Evolutionary conservation across 2,888 invertebrate species (phyloP).

Genomic region (Parnassius orleans): DNA sequence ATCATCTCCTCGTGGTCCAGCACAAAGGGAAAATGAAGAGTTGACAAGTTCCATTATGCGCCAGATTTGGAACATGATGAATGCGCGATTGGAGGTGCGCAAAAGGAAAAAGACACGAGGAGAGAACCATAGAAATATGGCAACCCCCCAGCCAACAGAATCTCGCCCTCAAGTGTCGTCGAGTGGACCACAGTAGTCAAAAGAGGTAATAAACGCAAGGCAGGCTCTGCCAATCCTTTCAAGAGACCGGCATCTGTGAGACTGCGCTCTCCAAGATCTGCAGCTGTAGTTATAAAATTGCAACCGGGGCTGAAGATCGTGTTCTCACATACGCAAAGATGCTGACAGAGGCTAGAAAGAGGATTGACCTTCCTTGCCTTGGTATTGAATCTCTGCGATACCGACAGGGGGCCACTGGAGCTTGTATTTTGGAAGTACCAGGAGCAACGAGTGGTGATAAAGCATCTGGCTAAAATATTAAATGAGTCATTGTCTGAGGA

Average conservation of each 20-base stretch:
- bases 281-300: slow-evolving; percentile 29
- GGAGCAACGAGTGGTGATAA: slow-evolving; percentile 12
- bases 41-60: too few species aligned
- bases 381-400: neutral
- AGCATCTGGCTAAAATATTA: slow-evolving; percentile 27
- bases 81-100: too few species aligned
- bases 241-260: neutral
- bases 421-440: slow-evolving; percentile 25
- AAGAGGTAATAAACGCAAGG: too few species aligned
- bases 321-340: slow-evolving; percentile 23
- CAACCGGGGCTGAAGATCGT: slow-evolving; percentile 21
- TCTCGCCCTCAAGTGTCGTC: too few species aligned
- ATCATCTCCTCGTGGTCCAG: too few species aligned
- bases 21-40: too few species aligned
- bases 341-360: slow-evolving; percentile 16
- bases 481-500: slow-evolving; percentile 7
- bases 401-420: slow-evolving; percentile 26
- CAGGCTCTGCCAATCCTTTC: too few species aligned
- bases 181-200: too few species aligned
- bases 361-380: slow-evolving; percentile 4
- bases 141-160: too few species aligned
- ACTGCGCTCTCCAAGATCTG: slow-evolving; percentile 15
- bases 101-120: too few species aligned
- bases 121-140: too few species aligned
- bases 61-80: too few species aligned